Conservation (phyloP, 53 echinoderm and acorn worm genomes). For the Temnopleurus reevesii region DNA sequence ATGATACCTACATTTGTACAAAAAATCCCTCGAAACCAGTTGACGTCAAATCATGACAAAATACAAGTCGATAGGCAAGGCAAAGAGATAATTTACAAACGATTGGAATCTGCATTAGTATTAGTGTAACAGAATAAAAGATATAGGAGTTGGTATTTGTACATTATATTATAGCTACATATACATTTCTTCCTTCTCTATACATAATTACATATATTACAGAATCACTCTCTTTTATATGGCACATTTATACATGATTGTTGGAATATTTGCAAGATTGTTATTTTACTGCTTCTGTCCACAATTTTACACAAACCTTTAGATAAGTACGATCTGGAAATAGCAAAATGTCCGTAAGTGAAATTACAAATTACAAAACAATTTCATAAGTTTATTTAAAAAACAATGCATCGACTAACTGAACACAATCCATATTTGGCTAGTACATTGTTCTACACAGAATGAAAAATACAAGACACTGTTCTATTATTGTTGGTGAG, state of each 20-base stretch:
- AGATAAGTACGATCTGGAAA: too few species aligned
- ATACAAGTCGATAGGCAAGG: neutral
- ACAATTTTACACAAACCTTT: constrained; percentile 2
- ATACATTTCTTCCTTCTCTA: neutral
- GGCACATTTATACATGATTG: constrained; percentile 20
- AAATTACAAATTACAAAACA: too few species aligned
- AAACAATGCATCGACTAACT: too few species aligned
- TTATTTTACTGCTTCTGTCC: neutral
- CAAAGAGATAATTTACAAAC: neutral
- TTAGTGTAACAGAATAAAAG: neutral
- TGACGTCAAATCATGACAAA: too few species aligned
- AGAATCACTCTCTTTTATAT: neutral
- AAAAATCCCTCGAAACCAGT: too few species aligned
- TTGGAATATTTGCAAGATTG: neutral
- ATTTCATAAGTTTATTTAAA: too few species aligned
- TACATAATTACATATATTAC: constrained; percentile 41
- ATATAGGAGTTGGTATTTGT: constrained; percentile 22
- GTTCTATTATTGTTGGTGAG: too few species aligned
- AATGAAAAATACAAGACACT: too few species aligned
- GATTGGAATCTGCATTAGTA: neutral
- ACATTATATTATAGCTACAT: neutral
- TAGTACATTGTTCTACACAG: too few species aligned
- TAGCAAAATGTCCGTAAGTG: too few species aligned
- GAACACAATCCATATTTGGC: too few species aligned
- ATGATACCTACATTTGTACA: too few species aligned